Evolutionary conservation across 2,113 vertebrate species (phyloP).

Genomic region (Hirundichthys speculiger): DNA sequence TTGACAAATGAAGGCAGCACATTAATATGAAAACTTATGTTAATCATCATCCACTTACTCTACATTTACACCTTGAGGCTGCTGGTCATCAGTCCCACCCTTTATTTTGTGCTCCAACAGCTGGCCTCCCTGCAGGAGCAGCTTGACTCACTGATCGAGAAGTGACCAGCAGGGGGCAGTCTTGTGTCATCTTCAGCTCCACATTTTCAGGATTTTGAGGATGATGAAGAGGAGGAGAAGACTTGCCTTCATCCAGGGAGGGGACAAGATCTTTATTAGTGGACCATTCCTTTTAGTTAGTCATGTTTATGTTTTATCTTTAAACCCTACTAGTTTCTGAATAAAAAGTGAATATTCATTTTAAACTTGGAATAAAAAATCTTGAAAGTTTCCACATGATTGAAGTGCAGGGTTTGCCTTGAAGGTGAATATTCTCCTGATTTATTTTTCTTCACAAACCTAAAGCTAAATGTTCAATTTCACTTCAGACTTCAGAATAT

Average conservation of each 20-base stretch:
- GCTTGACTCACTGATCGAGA: slow-evolving; percentile 94
- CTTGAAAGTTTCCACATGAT: slow-evolving; percentile 6
- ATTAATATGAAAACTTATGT: slow-evolving; percentile 57
- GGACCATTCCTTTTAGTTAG: slow-evolving; percentile 47
- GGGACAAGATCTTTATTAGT: slow-evolving; percentile 21
- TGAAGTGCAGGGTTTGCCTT: slow-evolving; percentile 7
- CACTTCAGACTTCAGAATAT: no score
- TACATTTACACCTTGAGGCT: slow-evolving; percentile 63
- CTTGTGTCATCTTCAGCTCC: slow-evolving; percentile 29
- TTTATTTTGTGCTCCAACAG: slow-evolving; percentile 74
- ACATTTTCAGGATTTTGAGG: neutral
- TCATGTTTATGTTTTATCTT: slow-evolving; percentile 10
- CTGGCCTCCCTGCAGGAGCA: slow-evolving; percentile 96
- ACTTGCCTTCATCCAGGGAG: slow-evolving; percentile 20
- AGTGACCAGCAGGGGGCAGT: slow-evolving; percentile 84
- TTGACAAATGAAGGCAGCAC: slow-evolving; percentile 51
- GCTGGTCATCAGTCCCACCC: slow-evolving; percentile 61
- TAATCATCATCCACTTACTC: slow-evolving; percentile 73
- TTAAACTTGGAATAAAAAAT: slow-evolving; percentile 4
- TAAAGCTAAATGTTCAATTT: neutral
- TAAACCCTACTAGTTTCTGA: slow-evolving; percentile 12
- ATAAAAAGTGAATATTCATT: slow-evolving; percentile 17
- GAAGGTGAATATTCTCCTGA: slow-evolving; percentile 1
- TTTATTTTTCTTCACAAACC: slow-evolving; percentile 6
- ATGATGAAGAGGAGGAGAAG: slow-evolving; percentile 16